A percentile compares a stretch with the other conserved stretches of the same genome.
Evolutionary conservation across 2,888 invertebrate species (phyloP).

Genomic region (Cheilosia vulpina): DNA sequence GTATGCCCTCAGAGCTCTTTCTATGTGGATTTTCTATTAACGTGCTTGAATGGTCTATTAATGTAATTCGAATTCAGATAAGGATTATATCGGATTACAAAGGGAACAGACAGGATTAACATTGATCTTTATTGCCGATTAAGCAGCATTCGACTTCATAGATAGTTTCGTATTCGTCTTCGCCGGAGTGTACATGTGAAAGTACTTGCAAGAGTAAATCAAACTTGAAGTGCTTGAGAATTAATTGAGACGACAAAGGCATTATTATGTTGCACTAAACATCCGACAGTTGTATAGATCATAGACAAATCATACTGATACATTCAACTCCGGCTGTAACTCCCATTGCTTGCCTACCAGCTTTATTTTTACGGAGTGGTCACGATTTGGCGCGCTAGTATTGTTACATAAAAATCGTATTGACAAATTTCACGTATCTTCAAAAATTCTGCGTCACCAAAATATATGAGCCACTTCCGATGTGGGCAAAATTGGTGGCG

Average conservation of each 20-base stretch:
- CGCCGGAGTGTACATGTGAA: conserved; percentile 7
- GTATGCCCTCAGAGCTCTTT: not conserved
- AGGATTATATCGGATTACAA: conserved; percentile 8
- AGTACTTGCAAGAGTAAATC: conserved; percentile 1
- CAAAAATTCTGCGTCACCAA: too few relatives aligned
- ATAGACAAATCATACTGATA: too few relatives aligned
- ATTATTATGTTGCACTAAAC: not conserved
- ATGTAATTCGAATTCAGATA: conserved; percentile 12
- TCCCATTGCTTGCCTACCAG: too few relatives aligned
- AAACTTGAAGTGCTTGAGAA: not conserved
- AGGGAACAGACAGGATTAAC: conserved; percentile 16
- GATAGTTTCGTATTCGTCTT: not conserved
- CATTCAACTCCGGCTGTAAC: too few relatives aligned
- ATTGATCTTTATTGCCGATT: conserved; percentile 29
- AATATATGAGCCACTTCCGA: too few relatives aligned
- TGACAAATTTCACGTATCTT: too few relatives aligned
- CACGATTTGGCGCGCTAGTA: too few relatives aligned
- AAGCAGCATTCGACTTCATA: conserved; percentile 7
- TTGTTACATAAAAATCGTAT: too few relatives aligned
- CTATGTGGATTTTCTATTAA: not conserved
- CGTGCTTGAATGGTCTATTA: conserved; percentile 2
- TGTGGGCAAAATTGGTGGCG: too few relatives aligned
- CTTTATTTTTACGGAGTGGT: too few relatives aligned
- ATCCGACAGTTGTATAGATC: not conserved
- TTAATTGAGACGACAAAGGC: not conserved